Conservation (phyloP, 2,113 vertebrate species). For the Pedionomus torquatus region DNA sequence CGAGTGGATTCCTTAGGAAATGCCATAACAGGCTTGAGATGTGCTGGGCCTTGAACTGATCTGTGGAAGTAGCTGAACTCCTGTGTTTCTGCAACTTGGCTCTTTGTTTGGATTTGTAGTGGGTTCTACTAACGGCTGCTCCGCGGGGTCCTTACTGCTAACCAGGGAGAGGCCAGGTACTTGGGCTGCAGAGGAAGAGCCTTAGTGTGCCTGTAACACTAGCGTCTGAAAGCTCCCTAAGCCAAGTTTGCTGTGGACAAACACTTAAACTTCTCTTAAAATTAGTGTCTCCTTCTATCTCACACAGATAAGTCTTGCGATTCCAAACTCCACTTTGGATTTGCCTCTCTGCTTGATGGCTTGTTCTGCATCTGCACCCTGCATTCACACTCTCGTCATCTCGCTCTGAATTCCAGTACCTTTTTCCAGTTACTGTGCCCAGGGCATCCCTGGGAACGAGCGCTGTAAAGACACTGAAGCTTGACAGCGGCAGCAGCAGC, state of each 20-base stretch:
- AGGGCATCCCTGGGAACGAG: background rate
- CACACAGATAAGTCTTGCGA: slow-evolving; percentile 74
- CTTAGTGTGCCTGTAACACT: background rate
- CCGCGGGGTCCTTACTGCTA: slow-evolving; percentile 3
- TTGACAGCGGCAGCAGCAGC: background rate
- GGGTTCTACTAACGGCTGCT: slow-evolving; percentile 39
- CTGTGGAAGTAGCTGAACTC: slow-evolving; percentile 60
- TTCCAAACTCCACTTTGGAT: slow-evolving; percentile 60
- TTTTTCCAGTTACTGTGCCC: slow-evolving; percentile 14
- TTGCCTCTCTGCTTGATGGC: slow-evolving; percentile 53
- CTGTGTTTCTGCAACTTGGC: background rate
- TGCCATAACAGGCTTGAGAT: background rate
- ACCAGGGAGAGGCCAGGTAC: background rate
- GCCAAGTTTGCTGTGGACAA: background rate
- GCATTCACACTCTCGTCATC: background rate
- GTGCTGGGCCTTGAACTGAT: slow-evolving; percentile 12
- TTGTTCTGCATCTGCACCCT: slow-evolving; percentile 34
- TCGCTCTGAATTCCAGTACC: slow-evolving; percentile 58
- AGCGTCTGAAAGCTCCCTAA: background rate
- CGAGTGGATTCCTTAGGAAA: background rate
- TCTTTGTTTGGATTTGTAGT: slow-evolving; percentile 10
- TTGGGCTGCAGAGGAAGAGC: background rate
- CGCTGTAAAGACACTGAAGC: background rate
- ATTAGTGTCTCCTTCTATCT: slow-evolving; percentile 65
- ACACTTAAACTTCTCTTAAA: background rate